Evolutionary conservation across 1,140 invertebrate species (phyloP), one percentile per base, ranked within the genome.

Genomic region (Zeugodacus cucurbitae): DNA sequence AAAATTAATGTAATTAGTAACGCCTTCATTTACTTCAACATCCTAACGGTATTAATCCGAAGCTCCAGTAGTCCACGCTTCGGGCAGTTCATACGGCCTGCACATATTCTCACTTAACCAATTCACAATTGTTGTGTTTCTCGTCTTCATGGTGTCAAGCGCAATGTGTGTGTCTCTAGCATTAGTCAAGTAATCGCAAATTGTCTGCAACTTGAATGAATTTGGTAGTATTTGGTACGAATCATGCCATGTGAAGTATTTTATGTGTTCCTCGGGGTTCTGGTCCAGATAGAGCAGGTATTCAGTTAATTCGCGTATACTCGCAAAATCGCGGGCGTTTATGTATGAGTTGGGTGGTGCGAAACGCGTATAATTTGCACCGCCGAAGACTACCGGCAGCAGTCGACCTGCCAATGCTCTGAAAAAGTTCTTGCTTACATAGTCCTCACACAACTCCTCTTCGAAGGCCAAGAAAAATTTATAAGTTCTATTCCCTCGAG

Each of bases 331-430:
- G 17, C 94, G 90, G 0, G 94, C 94, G 90, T 96, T 93, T 64
- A 96, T 95, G 90, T 95, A 96, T 0, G 96, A 96, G 57, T 94
- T 90, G 0, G 94, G 93, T 0, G 96, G 96, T 6, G 95, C 94
- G n/a, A 94, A 91, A 11, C 87, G 88, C 0, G 90, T 92, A 87
- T 96, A 96, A 90, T 96, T 94, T 0, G 94, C 94, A 14, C 93
- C 94, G 1, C 95, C 95, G 62, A 94, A 94, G 0, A 96, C 94
- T 17, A 96, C 94, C 0, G 95, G 95, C 10, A 96, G 90, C 4
- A 95, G 91, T 67, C 92, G 87, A 7, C 89, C 88, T 26, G 89
- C 82, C 10, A 94, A 87, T 0, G 90, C 90, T 5, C 88, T 91
- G 90, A 93, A 96, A 20, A 96, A 93, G 89, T 95, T 95, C 89